Percentiles rank a stretch among this genome's conserved stretches.
Conservation (phyloP, 2,888 invertebrate genomes). For the Drosophila lacicola region DNA sequence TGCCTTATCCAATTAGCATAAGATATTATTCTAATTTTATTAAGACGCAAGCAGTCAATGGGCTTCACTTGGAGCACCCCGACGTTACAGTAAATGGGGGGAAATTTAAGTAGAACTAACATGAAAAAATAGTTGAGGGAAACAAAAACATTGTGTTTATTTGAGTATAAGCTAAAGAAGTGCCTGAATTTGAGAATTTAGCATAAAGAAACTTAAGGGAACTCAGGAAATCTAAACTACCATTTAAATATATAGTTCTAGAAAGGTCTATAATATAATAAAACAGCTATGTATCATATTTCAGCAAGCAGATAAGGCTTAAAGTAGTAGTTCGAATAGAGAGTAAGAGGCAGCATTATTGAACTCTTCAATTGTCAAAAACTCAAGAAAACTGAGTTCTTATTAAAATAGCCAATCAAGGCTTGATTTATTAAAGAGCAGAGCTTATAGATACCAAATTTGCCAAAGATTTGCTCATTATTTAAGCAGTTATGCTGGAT, state of each 20-base stretch:
- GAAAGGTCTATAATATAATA: no score
- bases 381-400: neutral
- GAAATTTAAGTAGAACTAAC: neutral
- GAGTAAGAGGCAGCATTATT: no score
- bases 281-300: no score
- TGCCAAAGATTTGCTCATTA: neutral
- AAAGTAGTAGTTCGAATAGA: no score
- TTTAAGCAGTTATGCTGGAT: neutral
- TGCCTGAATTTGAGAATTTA: neutral
- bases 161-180: neutral
- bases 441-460: neutral
- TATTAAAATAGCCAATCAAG: neutral
- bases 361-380: neutral
- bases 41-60: slow-evolving; percentile 55
- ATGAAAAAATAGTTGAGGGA: neutral
- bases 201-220: neutral
- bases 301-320: no score
- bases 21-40: slow-evolving; percentile 61
- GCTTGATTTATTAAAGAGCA: neutral
- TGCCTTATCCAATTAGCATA: slow-evolving; percentile 68
- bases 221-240: neutral
- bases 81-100: slow-evolving; percentile 8
- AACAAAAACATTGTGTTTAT: neutral
- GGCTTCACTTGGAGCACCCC: slow-evolving; percentile 53
- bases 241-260: neutral